Evolutionary conservation across 2,113 vertebrate genomes (phyloP).

Genomic region (Psephotus haematonotus): DNA sequence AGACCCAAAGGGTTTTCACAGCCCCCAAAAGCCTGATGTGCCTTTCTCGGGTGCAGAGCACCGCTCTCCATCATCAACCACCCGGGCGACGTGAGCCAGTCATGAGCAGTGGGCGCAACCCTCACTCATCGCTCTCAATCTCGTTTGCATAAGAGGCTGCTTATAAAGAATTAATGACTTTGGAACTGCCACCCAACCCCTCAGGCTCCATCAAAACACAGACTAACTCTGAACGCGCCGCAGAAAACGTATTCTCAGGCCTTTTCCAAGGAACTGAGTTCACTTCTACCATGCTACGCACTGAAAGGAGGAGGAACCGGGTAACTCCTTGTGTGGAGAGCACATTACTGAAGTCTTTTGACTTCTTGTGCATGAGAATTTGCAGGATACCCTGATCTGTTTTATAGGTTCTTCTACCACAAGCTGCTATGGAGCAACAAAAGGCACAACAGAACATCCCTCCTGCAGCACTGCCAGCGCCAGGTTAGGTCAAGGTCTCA

Average conservation of each 20-base stretch:
- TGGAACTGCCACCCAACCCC: slow-evolving; percentile 15
- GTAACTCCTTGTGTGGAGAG: not conserved
- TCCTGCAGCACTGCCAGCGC: not conserved
- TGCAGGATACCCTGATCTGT: not conserved
- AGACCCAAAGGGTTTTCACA: not conserved
- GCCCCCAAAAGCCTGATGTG: not conserved
- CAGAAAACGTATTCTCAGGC: not conserved
- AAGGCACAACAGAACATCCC: not conserved
- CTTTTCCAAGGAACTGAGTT: not conserved
- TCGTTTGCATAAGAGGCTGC: not conserved
- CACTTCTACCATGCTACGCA: accelerated
- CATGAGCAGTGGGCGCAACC: not conserved
- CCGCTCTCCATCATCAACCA: not conserved
- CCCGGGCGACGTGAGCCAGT: accelerated
- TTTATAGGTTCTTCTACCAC: not conserved
- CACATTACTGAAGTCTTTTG: not conserved
- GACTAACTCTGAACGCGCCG: not conserved
- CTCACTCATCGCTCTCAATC: not conserved
- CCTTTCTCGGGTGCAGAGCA: not conserved
- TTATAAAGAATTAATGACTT: slow-evolving; percentile 27
- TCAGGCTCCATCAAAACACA: not conserved
- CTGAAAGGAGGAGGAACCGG: not conserved
- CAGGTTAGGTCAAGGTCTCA: not conserved
- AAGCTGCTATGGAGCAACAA: not conserved
- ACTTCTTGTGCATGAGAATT: not conserved